phyloP scores from a whole-genome alignment of 2,888 invertebrate species.

The Euplexia lucipara region DNA sequence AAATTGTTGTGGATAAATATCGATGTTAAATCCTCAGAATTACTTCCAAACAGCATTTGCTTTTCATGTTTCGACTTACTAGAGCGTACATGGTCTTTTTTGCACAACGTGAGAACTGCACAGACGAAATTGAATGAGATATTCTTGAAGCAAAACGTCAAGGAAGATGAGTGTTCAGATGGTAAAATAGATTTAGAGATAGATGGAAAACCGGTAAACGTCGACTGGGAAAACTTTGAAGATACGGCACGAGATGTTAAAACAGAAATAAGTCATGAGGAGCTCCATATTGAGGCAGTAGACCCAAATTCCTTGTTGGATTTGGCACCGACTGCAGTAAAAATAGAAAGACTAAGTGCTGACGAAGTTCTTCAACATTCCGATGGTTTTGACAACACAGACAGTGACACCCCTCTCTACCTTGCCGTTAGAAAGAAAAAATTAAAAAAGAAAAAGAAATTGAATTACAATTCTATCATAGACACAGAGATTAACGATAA shows the following conservation, averaged over 20 bases:
- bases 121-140: slow-evolving; percentile 79
- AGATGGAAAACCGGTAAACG: slow-evolving; percentile 79
- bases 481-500: not conserved
- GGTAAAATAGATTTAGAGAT: slow-evolving; percentile 57
- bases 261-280: slow-evolving; percentile 68
- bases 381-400: slow-evolving; percentile 75
- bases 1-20: slow-evolving; percentile 88
- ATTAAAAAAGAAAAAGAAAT: slow-evolving; percentile 59
- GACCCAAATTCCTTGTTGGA: slow-evolving; percentile 70
- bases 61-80: slow-evolving; percentile 85
- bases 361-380: slow-evolving; percentile 63
- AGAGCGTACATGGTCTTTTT: slow-evolving; percentile 85
- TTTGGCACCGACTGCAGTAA: slow-evolving; percentile 65
- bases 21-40: slow-evolving; percentile 73
- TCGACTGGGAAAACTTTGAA: slow-evolving; percentile 81
- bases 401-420: slow-evolving; percentile 81
- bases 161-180: slow-evolving; percentile 32
- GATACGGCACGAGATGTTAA: slow-evolving; percentile 78
- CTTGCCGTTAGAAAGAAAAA: slow-evolving; percentile 69
- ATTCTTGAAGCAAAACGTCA: slow-evolving; percentile 65
- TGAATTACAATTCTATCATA: slow-evolving; percentile 38
- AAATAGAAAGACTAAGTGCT: slow-evolving; percentile 73
- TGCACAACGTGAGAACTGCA: slow-evolving; percentile 81
- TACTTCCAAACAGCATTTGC: slow-evolving; percentile 83
- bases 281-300: slow-evolving; percentile 66